These are phyloP conservation scores for Hippoglossus stenolepis DNA, from an alignment of 2,113 vertebrate genomes.

Conservation along the genomic window DNA sequence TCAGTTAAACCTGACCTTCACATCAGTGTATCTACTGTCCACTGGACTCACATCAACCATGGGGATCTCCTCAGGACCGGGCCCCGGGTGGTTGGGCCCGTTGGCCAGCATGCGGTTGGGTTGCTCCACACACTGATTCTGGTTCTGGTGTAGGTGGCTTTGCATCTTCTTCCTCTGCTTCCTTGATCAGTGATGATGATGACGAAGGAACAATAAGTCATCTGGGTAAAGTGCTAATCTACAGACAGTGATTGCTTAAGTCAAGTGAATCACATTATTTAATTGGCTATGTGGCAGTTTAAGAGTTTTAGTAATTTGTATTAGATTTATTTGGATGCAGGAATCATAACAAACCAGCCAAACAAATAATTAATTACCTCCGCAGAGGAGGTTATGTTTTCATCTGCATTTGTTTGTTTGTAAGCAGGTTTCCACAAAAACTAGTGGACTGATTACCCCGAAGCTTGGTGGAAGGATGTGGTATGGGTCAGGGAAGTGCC, in stretches of 20 bases:
- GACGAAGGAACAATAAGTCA: conserved; percentile 22
- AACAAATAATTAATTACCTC: no score
- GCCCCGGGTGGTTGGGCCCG: conserved; percentile 92
- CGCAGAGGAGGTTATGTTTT: no score
- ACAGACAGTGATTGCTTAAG: background rate
- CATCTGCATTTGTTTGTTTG: no score
- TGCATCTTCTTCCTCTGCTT: conserved; percentile 97
- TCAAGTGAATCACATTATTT: background rate
- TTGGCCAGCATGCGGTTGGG: conserved; percentile 92
- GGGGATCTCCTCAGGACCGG: conserved; percentile 94
- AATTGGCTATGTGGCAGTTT: background rate
- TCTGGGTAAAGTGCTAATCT: conserved; percentile 1
- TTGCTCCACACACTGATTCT: conserved; percentile 95
- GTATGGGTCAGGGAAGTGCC: no score
- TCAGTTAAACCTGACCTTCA: conserved; percentile 7
- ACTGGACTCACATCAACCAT: conserved; percentile 91
- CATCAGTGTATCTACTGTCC: background rate
- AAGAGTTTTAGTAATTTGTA: no score
- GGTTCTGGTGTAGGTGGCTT: conserved; percentile 93
- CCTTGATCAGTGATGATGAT: conserved; percentile 73
- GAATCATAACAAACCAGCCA: no score
- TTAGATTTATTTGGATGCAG: no score
- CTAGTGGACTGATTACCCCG: no score
- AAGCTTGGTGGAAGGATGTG: no score
- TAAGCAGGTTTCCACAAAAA: no score